Percentiles rank a stretch among this genome's conserved stretches.
phyloP scores from a whole-genome alignment of 2,888 invertebrate species.

The Nasonovia ribisnigri region DNA sequence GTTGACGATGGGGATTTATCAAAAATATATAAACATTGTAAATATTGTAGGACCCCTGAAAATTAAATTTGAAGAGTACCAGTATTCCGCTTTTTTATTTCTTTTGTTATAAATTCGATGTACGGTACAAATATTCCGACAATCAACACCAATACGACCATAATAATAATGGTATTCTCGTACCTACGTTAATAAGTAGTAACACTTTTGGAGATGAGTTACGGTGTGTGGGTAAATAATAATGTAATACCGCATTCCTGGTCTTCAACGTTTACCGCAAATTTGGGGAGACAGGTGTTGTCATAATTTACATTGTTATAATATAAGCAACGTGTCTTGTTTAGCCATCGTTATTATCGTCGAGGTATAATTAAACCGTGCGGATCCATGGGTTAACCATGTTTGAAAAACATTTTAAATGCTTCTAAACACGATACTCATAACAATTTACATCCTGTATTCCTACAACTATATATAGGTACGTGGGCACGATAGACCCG shows the following conservation, averaged over 20 bases:
- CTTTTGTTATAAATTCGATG: too few relatives aligned
- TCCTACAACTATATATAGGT: neutral
- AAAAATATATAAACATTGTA: too few relatives aligned
- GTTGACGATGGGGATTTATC: too few relatives aligned
- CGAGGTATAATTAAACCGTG: conserved; percentile 22
- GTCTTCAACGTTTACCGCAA: neutral
- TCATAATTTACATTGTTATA: conserved; percentile 45
- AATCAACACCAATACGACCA: neutral
- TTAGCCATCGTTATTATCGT: conserved; percentile 20
- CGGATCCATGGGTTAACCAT: neutral
- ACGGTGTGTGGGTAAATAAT: neutral
- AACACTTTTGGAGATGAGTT: neutral
- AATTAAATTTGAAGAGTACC: too few relatives aligned
- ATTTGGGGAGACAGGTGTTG: conserved; percentile 12
- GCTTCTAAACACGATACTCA: conserved; percentile 1
- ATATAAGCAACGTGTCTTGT: neutral
- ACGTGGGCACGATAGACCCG: neutral
- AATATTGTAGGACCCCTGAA: too few relatives aligned
- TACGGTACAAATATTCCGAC: neutral
- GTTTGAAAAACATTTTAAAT: neutral
- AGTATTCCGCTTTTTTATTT: too few relatives aligned
- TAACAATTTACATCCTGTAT: conserved; percentile 26
- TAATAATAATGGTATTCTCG: neutral
- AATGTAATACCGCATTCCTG: neutral
- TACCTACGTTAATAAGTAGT: neutral